Conservation (phyloP, 2,113 vertebrate species). For the Vulpes vulpes region DNA sequence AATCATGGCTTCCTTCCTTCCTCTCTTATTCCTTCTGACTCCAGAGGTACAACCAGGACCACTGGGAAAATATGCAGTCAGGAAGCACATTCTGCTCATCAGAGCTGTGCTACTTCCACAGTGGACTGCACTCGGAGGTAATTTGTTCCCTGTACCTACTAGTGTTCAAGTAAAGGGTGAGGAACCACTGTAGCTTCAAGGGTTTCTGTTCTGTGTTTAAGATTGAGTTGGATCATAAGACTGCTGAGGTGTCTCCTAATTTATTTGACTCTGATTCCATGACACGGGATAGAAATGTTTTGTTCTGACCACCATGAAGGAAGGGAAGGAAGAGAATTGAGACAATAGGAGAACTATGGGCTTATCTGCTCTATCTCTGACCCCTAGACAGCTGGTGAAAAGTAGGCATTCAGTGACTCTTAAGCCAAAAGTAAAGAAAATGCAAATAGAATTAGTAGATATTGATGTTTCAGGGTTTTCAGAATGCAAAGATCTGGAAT, state of each 20-base stretch:
- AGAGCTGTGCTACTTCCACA: not conserved
- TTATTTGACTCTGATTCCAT: not conserved
- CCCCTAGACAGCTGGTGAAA: not conserved
- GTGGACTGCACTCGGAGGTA: not conserved
- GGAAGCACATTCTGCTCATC: not conserved
- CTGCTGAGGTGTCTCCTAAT: not conserved
- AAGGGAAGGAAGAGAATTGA: not conserved
- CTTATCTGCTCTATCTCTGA: not conserved
- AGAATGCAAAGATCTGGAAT: constrained; percentile 45
- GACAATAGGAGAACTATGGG: not conserved
- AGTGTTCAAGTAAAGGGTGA: not conserved
- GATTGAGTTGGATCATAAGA: not conserved
- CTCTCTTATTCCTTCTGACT: not conserved
- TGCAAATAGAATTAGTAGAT: constrained; percentile 62
- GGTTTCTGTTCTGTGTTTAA: not conserved
- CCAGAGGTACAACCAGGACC: not conserved
- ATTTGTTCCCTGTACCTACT: not conserved
- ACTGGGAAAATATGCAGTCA: not conserved
- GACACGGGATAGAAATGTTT: not conserved
- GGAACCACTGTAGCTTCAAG: not conserved
- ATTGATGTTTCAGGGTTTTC: constrained; percentile 56
- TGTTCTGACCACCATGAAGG: not conserved
- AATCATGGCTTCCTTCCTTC: not conserved
- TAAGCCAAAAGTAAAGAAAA: constrained; percentile 64
- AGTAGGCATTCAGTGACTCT: constrained; percentile 29